phyloP scores from a whole-genome alignment of 2,113 vertebrate genomes.

The Myotis yumanensis region DNA sequence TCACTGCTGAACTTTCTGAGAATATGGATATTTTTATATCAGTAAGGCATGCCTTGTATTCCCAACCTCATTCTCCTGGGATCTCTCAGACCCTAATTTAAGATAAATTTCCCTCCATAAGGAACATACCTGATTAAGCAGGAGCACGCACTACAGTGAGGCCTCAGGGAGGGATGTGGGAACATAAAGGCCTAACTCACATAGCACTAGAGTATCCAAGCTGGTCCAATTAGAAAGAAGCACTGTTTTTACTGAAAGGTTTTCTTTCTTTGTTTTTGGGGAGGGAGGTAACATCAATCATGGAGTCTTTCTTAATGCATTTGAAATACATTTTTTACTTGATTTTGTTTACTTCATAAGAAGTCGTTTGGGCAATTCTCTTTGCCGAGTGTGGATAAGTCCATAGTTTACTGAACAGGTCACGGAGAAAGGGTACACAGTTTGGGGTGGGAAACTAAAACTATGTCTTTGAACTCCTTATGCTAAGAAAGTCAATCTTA shows the following conservation, averaged over 20 bases:
- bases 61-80: neutral
- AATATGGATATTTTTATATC: neutral
- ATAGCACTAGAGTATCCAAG: neutral
- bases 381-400: neutral
- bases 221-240: neutral
- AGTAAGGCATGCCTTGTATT: neutral
- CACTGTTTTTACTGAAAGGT: neutral
- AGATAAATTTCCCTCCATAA: neutral
- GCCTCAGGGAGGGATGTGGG: neutral
- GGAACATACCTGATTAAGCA: neutral
- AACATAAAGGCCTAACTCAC: neutral
- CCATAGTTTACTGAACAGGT: neutral
- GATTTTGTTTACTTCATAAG: neutral
- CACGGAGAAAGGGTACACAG: neutral
- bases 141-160: neutral
- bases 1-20: neutral
- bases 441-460: neutral
- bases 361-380: neutral
- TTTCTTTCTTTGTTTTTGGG: neutral
- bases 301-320: neutral
- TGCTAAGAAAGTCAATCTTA: neutral
- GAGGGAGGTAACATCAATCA: neutral
- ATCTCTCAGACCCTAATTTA: neutral
- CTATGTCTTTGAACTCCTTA: neutral
- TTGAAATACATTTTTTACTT: neutral